These are phyloP conservation scores for Zalophus californianus DNA, from an alignment of 2,797 vertebrate species.

Conservation along the genomic window DNA sequence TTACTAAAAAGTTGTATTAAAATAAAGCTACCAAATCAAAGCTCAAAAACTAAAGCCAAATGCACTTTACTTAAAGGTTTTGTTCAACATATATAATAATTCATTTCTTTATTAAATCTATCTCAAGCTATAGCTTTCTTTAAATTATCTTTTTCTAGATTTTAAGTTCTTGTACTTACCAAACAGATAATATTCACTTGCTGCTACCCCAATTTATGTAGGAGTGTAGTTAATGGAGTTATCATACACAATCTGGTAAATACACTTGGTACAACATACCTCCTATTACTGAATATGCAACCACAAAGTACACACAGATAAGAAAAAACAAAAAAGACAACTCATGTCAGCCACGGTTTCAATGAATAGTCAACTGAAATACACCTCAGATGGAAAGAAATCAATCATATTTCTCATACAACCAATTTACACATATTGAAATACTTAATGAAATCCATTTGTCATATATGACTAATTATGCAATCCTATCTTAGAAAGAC, in stretches of 20 bases:
- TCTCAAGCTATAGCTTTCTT: not conserved
- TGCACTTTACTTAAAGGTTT: not conserved
- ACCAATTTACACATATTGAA: conserved; percentile 71
- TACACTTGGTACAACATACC: not conserved
- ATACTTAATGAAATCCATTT: conserved; percentile 76
- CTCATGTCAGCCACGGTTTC: not conserved
- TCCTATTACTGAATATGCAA: conserved; percentile 23
- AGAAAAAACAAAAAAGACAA: not conserved
- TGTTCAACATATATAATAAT: not conserved
- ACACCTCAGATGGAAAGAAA: conserved; percentile 62
- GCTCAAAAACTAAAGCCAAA: conserved; percentile 45
- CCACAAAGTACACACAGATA: not conserved
- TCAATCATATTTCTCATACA: conserved; percentile 61
- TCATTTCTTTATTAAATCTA: conserved; percentile 14
- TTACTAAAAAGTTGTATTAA: not conserved
- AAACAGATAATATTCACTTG: not conserved
- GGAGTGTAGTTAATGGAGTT: not conserved
- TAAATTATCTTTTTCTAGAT: conserved; percentile 17
- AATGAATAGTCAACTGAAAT: conserved; percentile 52
- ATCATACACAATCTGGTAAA: not conserved
- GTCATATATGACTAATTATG: conserved; percentile 64
- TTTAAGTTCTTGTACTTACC: not conserved
- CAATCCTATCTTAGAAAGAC: conserved; percentile 51
- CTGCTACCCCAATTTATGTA: not conserved
- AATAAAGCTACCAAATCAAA: conserved; percentile 38